Evolutionary conservation across 2,113 vertebrate species (phyloP).

Genomic region (Embiotoca jacksoni): DNA sequence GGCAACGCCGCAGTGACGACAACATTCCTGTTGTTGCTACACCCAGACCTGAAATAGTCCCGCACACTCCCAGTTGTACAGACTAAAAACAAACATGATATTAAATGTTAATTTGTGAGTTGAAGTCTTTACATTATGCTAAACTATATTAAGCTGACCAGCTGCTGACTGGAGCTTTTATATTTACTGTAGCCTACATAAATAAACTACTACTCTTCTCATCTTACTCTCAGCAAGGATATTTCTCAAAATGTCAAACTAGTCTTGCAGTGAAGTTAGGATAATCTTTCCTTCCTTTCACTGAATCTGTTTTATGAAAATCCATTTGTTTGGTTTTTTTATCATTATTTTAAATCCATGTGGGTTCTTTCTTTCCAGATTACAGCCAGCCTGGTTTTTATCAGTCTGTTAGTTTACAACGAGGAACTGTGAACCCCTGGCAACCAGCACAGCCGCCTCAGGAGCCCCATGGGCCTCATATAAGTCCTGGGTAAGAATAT

Average conservation of each 20-base stretch:
- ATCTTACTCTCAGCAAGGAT: not conserved
- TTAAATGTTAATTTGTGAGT: no score
- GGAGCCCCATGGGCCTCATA: slow-evolving; percentile 74
- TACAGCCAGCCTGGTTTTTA: slow-evolving; percentile 84
- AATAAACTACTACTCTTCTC: not conserved
- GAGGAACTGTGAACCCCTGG: slow-evolving; percentile 85
- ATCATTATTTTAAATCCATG: not conserved
- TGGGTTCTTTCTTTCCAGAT: slow-evolving; percentile 76
- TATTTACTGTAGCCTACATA: not conserved
- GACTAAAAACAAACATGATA: no score
- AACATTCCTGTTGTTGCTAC: no score
- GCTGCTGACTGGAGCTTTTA: not conserved
- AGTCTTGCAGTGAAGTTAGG: not conserved
- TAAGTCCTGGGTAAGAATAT: slow-evolving; percentile 80
- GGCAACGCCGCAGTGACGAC: not conserved
- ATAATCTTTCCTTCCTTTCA: not conserved
- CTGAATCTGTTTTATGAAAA: slow-evolving; percentile 16
- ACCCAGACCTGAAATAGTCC: no score
- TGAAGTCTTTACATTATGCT: not conserved
- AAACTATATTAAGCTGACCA: not conserved
- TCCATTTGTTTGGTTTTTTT: not conserved
- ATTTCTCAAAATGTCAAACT: not conserved
- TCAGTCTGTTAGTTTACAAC: slow-evolving; percentile 82
- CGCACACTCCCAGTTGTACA: no score
- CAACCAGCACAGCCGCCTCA: slow-evolving; percentile 76